These are phyloP conservation scores for Wiebesia pumilae DNA, from an alignment of 1,140 invertebrate species.

Conservation along the genomic window DNA sequence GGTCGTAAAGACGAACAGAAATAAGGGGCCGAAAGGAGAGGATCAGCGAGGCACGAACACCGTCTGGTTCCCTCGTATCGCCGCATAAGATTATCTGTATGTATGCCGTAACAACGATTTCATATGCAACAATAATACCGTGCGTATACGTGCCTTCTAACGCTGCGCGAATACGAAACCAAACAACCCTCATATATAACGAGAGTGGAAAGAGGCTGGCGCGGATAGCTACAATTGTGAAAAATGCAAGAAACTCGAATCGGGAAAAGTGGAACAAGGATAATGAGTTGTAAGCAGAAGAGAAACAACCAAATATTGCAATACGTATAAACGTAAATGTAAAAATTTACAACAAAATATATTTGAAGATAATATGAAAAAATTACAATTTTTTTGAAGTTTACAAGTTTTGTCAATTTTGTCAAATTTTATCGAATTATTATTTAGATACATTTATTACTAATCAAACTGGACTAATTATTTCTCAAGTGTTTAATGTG, in stretches of 20 bases:
- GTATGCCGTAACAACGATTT: neutral
- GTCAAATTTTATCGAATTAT: no score
- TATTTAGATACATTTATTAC: no score
- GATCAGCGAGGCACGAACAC: no score
- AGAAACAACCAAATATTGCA: slow-evolving; percentile 3
- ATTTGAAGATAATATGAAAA: no score
- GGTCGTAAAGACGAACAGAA: neutral
- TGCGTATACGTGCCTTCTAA: neutral
- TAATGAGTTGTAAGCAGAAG: slow-evolving; percentile 21
- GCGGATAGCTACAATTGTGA: neutral
- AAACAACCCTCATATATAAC: slow-evolving; percentile 9
- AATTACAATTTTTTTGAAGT: no score
- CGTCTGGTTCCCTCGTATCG: neutral
- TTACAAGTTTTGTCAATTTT: no score
- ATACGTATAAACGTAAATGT: slow-evolving; percentile 17
- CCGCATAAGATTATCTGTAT: neutral
- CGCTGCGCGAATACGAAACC: neutral
- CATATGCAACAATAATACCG: slow-evolving; percentile 44
- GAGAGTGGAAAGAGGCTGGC: neutral
- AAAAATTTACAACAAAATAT: neutral
- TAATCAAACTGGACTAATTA: no score
- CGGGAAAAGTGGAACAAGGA: neutral
- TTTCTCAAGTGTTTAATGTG: no score
- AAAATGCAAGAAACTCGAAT: slow-evolving; percentile 31
- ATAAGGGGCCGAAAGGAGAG: neutral